A percentile compares a stretch with the other conserved stretches of the same genome.
phyloP scores from a whole-genome alignment of 2,888 invertebrate species.

The Mesorhabditis spiculigera region DNA sequence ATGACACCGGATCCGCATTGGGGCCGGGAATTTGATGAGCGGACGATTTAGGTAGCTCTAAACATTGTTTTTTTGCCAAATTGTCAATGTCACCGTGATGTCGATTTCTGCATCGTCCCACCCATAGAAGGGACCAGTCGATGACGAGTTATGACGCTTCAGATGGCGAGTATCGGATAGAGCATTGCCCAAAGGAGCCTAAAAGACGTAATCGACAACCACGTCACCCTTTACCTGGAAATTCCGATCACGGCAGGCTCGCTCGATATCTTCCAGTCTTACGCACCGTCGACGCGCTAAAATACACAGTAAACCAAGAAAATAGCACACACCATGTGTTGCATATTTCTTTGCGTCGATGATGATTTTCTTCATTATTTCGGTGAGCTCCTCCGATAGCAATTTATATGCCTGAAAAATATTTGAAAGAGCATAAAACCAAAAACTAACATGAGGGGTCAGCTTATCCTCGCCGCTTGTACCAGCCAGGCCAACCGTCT shows the following conservation, averaged over 20 bases:
- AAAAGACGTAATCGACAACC: not conserved
- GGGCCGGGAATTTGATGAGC: not conserved
- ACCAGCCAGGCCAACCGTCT: not conserved
- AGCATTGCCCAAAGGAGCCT: not conserved
- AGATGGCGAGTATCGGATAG: not conserved
- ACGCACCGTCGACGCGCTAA: not conserved
- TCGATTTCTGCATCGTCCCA: not conserved
- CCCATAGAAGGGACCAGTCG: not conserved
- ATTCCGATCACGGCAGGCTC: not conserved
- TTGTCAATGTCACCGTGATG: not conserved
- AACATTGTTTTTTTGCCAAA: too few relatives aligned
- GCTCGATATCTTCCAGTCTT: not conserved
- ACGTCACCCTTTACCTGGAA: not conserved
- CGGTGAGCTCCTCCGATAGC: not conserved
- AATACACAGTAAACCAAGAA: not conserved
- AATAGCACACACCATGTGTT: not conserved
- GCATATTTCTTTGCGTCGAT: not conserved
- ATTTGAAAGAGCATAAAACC: not conserved
- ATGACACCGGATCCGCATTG: not conserved
- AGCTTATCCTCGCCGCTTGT: not conserved
- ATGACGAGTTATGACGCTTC: not conserved
- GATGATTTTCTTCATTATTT: constrained; percentile 3
- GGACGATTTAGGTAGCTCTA: too few relatives aligned
- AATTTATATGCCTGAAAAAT: not conserved
- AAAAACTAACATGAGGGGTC: not conserved